phyloP scores from a whole-genome alignment of 1,140 invertebrate genomes.

The Conus betulinus region DNA sequence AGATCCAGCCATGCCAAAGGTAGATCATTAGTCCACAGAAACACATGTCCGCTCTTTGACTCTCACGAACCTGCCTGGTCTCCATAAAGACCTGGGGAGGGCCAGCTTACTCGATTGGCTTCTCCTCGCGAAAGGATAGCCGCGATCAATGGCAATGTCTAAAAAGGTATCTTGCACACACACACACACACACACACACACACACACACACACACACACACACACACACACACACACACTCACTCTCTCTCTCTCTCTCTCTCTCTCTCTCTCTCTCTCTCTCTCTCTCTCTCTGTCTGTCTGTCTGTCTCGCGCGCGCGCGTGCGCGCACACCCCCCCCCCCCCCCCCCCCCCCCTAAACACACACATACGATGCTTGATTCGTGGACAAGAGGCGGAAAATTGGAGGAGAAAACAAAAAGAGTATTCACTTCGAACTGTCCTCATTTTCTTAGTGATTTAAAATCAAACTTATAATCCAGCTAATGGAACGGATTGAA shows the following conservation, averaged over 20 bases:
- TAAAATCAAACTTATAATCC: neutral
- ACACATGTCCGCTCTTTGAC: neutral
- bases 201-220: neutral
- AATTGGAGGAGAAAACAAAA: too few species aligned
- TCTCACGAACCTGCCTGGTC: neutral
- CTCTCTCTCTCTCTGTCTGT: neutral
- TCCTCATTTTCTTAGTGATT: neutral
- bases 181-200: neutral
- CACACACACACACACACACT: neutral
- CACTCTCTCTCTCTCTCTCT: neutral
- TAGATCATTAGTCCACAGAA: too few species aligned
- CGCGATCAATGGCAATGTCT: too few species aligned
- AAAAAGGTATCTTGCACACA: neutral
- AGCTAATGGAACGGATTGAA: neutral
- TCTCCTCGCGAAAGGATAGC: neutral
- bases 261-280: neutral
- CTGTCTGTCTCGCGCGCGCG: neutral
- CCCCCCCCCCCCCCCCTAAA: neutral
- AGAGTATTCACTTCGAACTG: neutral
- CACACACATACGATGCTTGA: neutral
- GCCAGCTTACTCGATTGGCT: neutral
- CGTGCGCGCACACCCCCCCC: neutral
- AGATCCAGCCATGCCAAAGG: too few species aligned
- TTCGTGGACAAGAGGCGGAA: neutral
- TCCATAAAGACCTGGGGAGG: neutral